Conservation (phyloP, 53 echinoderm and acorn worm genomes). For the Echinarachnius parma region DNA sequence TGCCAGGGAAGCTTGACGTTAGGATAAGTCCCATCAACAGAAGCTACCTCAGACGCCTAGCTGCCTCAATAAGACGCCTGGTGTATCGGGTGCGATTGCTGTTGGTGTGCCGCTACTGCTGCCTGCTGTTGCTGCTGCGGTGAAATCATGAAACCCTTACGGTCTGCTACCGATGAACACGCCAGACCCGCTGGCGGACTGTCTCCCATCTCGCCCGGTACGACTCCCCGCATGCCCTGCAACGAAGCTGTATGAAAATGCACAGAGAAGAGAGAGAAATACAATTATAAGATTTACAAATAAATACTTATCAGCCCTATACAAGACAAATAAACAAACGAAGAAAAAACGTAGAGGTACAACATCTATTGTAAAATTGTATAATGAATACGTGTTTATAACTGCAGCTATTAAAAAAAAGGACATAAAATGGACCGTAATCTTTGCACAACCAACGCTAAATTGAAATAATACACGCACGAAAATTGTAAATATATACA, state of each 20-base stretch:
- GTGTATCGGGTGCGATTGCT: too few relatives aligned
- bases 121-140: neutral
- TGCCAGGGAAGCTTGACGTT: too few relatives aligned
- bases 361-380: too few relatives aligned
- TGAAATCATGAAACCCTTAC: constrained; percentile 34
- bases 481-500: too few relatives aligned
- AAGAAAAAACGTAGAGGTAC: neutral
- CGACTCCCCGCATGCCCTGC: constrained; percentile 30
- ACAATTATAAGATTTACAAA: constrained; percentile 11
- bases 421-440: too few relatives aligned
- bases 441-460: too few relatives aligned
- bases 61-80: constrained; percentile 17
- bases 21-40: too few relatives aligned
- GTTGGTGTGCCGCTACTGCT: constrained; percentile 2
- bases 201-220: constrained; percentile 39
- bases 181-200: constrained; percentile 36
- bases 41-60: too few relatives aligned
- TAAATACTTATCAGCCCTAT: constrained; percentile 25
- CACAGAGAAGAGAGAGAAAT: constrained; percentile 21
- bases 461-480: too few relatives aligned
- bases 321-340: too few relatives aligned
- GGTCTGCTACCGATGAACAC: constrained; percentile 34
- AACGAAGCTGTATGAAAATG: constrained; percentile 34
- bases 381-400: too few relatives aligned
- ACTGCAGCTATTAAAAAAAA: too few relatives aligned